Base-by-base conservation (phyloP, 2,888 invertebrate species). In the Lepidonotus clava region DNA sequence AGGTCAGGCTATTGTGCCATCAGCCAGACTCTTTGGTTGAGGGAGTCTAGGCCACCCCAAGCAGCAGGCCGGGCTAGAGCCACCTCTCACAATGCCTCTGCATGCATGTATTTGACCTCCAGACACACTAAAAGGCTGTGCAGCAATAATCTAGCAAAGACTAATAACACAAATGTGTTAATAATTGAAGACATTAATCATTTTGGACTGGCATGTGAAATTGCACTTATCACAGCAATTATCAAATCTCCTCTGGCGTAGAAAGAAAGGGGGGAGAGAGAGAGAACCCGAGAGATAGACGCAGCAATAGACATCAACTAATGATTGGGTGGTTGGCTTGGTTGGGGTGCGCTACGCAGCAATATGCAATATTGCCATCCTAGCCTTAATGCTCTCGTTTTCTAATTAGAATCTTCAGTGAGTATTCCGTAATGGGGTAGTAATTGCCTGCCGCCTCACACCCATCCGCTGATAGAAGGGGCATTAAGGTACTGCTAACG, bases 171-270 rank as follows among this genome's bases (percentile, higher is more conserved):
- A 71, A 38, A 71, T 71, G 71, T 71, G 71, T 71, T 71, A 32
- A 71, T 71, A 71, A 71, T 71, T 71, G 36, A 71, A 71, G n/a
- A 32, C 71, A 71, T 71, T 71, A 71, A 71, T 71, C 71, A 71
- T 71, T 71, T 71, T 21, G 38, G 71, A 71, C 36, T 38, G 71
- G 36, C 71, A 34, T 38, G 36, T 36, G 14, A 38, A 24, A 71
- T 34, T 71, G 71, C 71, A 71, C 71, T 71, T 71, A 71, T 21
- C 71, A 38, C 71, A 18, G 24, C 71, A 71, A 71, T 71, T 38
- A 38, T 71, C 36, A 36, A 71, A 71, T 71, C 71, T 36, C 11
- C 71, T 38, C 28, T 8, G 24, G 5, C 8, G 11, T 28, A n/a
- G n/a, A n/a, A n/a, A n/a, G n/a, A n/a, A n/a, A n/a, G 61, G 61